Percentiles rank a stretch among this genome's conserved stretches.
Evolutionary conservation across 2,113 vertebrate species (phyloP).

Genomic region (Lampris megalopsis): DNA sequence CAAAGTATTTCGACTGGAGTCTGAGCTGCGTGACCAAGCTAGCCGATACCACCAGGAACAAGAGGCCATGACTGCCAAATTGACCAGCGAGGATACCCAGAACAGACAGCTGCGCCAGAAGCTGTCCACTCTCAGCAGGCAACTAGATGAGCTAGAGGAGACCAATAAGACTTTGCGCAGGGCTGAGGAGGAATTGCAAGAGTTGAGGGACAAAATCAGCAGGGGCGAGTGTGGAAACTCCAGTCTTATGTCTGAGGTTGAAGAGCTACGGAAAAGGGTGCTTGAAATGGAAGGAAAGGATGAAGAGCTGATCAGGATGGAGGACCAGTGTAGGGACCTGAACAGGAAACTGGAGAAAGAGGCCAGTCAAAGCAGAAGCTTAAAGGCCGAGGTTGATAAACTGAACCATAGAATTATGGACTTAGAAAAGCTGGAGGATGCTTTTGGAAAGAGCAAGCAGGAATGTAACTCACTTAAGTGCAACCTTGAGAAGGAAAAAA

Average conservation of each 20-base stretch:
- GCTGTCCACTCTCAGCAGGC: conserved; percentile 89
- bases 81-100: conserved; percentile 93
- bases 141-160: conserved; percentile 95
- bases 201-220: conserved; percentile 92
- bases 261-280: conserved; percentile 91
- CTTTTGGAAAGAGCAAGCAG: conserved; percentile 94
- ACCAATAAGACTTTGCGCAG: conserved; percentile 92
- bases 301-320: conserved; percentile 94
- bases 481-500: conserved; percentile 93
- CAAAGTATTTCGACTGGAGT: conserved; percentile 87
- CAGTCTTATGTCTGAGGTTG: conserved; percentile 89
- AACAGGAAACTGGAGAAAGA: conserved; percentile 94
- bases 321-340: conserved; percentile 94
- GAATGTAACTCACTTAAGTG: conserved; percentile 92
- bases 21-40: conserved; percentile 85
- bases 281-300: conserved; percentile 99
- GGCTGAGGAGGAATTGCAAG: conserved; percentile 95
- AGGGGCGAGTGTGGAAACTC: conserved; percentile 91
- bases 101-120: conserved; percentile 92
- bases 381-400: conserved; percentile 93
- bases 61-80: conserved; percentile 91
- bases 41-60: conserved; percentile 86
- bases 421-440: conserved; percentile 94
- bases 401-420: conserved; percentile 94
- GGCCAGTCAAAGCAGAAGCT: conserved; percentile 86